Percentiles rank a stretch among this genome's conserved stretches.
Evolutionary conservation across 2,888 invertebrate genomes (phyloP).

Genomic region (Agrotis puta): DNA sequence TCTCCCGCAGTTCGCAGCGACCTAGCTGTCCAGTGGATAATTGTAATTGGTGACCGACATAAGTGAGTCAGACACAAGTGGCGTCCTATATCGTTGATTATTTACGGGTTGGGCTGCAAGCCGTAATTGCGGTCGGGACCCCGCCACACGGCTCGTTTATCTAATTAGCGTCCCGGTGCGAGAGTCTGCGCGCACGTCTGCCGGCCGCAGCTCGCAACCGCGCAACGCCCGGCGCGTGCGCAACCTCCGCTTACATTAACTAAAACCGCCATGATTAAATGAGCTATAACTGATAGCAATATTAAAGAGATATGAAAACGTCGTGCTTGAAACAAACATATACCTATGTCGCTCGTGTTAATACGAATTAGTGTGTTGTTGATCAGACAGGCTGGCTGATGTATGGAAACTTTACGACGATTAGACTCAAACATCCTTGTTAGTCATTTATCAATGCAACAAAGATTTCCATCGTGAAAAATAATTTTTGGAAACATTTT

Average conservation of each 20-base stretch:
- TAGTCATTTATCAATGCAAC: conserved; percentile 20
- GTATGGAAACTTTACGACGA: not conserved
- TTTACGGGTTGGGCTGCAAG: conserved; percentile 84
- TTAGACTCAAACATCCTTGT: not conserved
- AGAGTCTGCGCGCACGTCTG: conserved; percentile 76
- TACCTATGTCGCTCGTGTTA: conserved; percentile 7
- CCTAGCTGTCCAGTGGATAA: conserved; percentile 54
- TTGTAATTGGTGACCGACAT: conserved; percentile 74
- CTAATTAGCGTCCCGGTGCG: conserved; percentile 86
- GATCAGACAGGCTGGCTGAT: conserved; percentile 20
- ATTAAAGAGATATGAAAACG: conserved; percentile 55
- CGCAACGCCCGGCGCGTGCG: conserved; percentile 60
- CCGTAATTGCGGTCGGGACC: conserved; percentile 90
- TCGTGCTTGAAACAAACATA: conserved; percentile 45
- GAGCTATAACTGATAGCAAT: conserved; percentile 56
- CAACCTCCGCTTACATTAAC: conserved; percentile 57
- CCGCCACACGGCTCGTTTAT: conserved; percentile 89
- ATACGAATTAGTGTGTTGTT: conserved; percentile 28
- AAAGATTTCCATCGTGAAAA: conserved; percentile 6
- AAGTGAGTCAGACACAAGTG: conserved; percentile 82
- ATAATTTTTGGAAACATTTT: too few relatives aligned
- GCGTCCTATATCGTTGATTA: conserved; percentile 87
- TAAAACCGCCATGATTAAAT: conserved; percentile 59
- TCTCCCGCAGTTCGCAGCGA: conserved; percentile 17
- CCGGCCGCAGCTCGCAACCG: conserved; percentile 58